These are phyloP conservation scores for Embiotoca jacksoni DNA, from an alignment of 2,113 vertebrate genomes.

Conservation along the genomic window DNA sequence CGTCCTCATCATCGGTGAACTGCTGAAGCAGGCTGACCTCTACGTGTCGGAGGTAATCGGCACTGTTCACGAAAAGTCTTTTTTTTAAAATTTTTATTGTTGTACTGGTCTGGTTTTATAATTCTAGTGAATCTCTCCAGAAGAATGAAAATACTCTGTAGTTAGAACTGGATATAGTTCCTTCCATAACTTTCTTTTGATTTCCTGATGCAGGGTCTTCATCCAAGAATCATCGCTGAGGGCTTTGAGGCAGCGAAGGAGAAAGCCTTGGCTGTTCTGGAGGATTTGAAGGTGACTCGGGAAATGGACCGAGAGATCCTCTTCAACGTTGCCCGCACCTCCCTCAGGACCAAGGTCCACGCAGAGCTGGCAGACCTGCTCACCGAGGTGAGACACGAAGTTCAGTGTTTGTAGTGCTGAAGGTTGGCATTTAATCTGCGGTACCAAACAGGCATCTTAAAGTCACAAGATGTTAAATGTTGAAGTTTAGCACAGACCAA, in stretches of 20 bases:
- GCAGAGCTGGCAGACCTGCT: constrained; percentile 93
- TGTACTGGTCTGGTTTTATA: too few relatives aligned
- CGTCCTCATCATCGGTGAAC: constrained; percentile 96
- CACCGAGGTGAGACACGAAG: constrained; percentile 87
- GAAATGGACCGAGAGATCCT: constrained; percentile 97
- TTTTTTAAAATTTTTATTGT: too few relatives aligned
- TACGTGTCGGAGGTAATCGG: constrained; percentile 93
- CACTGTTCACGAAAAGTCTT: too few relatives aligned
- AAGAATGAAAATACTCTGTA: background rate
- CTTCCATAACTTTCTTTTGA: background rate
- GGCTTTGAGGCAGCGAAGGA: constrained; percentile 97
- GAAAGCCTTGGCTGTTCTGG: constrained; percentile 92
- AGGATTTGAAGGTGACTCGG: constrained; percentile 91
- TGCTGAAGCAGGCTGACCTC: constrained; percentile 96
- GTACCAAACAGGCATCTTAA: too few relatives aligned
- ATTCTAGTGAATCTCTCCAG: background rate
- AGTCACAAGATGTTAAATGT: too few relatives aligned
- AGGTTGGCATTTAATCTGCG: background rate
- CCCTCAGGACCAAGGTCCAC: constrained; percentile 96
- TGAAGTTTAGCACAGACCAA: too few relatives aligned
- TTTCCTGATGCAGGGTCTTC: constrained; percentile 87
- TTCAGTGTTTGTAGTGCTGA: background rate
- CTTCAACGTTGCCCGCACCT: constrained; percentile 92
- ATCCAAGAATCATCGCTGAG: constrained; percentile 95
- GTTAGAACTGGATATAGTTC: background rate